A percentile compares a stretch with the other conserved stretches of the same genome.
Evolutionary conservation across 2,797 vertebrate species (phyloP).

Genomic region (Uromys caudimaculatus): DNA sequence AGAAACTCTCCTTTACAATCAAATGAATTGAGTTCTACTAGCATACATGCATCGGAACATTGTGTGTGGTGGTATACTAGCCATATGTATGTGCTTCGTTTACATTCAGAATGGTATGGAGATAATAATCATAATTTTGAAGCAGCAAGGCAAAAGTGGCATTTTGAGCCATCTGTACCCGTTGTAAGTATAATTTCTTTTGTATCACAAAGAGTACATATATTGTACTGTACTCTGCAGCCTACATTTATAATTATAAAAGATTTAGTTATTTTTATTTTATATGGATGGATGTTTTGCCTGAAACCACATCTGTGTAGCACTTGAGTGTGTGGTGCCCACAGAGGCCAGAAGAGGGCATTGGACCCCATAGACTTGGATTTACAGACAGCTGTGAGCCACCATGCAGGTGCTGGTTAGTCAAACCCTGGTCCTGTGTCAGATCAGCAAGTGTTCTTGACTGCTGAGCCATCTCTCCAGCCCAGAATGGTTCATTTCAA

Average conservation of each 20-base stretch:
- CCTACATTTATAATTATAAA: conserved; percentile 21
- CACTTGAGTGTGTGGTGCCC: not conserved
- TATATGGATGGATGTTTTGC: not conserved
- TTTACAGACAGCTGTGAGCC: not conserved
- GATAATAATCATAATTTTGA: not conserved
- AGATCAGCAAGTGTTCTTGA: not conserved
- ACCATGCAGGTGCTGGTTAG: not conserved
- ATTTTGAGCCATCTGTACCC: not conserved
- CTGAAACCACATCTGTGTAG: not conserved
- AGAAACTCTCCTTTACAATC: conserved; percentile 52
- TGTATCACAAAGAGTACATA: not conserved
- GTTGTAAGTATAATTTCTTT: conserved; percentile 22
- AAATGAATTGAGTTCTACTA: conserved; percentile 37
- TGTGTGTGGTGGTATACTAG: not conserved
- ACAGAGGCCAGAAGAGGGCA: not conserved
- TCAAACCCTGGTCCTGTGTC: not conserved
- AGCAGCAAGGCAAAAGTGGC: not conserved
- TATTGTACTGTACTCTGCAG: not conserved
- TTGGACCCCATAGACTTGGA: not conserved
- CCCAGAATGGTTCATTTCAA: not conserved
- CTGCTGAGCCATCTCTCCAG: not conserved
- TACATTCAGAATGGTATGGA: not conserved
- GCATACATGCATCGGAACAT: not conserved
- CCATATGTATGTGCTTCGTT: not conserved
- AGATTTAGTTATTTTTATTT: not conserved